phyloP scores from a whole-genome alignment of 2,888 invertebrate species.

The Chymomyza amoena region DNA sequence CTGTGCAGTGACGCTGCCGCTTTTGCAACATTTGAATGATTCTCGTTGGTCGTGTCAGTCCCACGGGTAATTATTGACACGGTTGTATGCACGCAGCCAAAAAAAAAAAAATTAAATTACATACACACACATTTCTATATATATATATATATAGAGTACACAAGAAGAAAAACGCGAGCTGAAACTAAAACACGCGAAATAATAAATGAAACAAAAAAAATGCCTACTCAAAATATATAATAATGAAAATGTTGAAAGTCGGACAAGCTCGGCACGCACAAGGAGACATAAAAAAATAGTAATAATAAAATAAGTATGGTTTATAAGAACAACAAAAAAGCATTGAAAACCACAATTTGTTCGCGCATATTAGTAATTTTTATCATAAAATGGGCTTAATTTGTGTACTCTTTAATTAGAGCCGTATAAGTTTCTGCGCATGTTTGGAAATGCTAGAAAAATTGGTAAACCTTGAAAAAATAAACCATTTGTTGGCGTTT shows the following conservation, averaged over 20 bases:
- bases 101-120: constrained; percentile 50
- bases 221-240: constrained; percentile 58
- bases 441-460: background rate
- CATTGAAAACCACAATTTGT: constrained; percentile 72
- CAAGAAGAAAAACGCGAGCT: background rate
- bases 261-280: constrained; percentile 68
- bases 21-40: constrained; percentile 75
- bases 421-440: too few species aligned
- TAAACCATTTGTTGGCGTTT: too few species aligned
- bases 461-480: too few species aligned
- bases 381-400: constrained; percentile 39
- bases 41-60: constrained; percentile 76
- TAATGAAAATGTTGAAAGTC: constrained; percentile 70
- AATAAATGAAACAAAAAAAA: constrained; percentile 46
- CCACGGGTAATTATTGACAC: constrained; percentile 77
- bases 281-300: background rate
- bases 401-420: background rate
- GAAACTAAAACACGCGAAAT: constrained; percentile 64
- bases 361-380: constrained; percentile 63
- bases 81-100: constrained; percentile 76
- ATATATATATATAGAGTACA: background rate
- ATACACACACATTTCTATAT: constrained; percentile 1
- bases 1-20: constrained; percentile 45
- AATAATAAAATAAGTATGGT: background rate
- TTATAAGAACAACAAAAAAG: constrained; percentile 42